Conservation (phyloP, 2,888 invertebrate genomes). For the Unio delphinus region DNA sequence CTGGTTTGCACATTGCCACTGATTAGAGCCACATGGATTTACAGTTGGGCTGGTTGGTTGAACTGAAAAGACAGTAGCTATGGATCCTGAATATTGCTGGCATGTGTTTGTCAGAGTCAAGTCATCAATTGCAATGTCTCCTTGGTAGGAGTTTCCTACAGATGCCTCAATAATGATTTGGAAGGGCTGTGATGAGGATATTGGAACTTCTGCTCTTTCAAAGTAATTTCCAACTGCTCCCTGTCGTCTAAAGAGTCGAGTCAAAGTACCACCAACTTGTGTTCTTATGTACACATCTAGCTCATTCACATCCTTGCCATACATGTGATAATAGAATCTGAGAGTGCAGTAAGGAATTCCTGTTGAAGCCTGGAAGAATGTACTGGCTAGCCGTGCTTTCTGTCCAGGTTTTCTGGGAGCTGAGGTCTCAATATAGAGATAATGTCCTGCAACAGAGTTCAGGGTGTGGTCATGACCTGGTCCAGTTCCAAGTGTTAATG, state of each 20-base stretch:
- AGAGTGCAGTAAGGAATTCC: constrained; percentile 45
- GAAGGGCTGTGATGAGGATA: constrained; percentile 45
- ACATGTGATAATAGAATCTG: constrained; percentile 64
- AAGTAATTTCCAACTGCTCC: constrained; percentile 55
- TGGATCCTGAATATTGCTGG: constrained; percentile 33
- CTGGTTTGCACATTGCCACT: constrained; percentile 47
- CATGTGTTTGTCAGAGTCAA: constrained; percentile 60
- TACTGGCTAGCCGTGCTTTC: constrained; percentile 65
- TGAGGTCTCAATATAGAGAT: constrained; percentile 60
- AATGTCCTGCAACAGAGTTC: constrained; percentile 55
- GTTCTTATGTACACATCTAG: constrained; percentile 59
- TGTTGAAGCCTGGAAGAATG: constrained; percentile 34
- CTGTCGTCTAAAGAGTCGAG: constrained; percentile 28
- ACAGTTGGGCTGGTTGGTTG: constrained; percentile 35
- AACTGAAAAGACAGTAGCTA: constrained; percentile 36
- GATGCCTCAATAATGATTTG: constrained; percentile 62
- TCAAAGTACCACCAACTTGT: constrained; percentile 48
- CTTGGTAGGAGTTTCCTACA: constrained; percentile 47
- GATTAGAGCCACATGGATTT: constrained; percentile 51
- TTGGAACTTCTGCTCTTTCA: constrained; percentile 44
- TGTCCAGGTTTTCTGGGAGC: constrained; percentile 47
- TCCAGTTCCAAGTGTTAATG: constrained; percentile 56
- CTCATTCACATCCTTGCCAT: constrained; percentile 54
- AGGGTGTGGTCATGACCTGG: constrained; percentile 66
- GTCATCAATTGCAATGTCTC: constrained; percentile 68